Evolutionary conservation across 2,797 vertebrate genomes (phyloP).

Genomic region (Arnoldichthys spilopterus): DNA sequence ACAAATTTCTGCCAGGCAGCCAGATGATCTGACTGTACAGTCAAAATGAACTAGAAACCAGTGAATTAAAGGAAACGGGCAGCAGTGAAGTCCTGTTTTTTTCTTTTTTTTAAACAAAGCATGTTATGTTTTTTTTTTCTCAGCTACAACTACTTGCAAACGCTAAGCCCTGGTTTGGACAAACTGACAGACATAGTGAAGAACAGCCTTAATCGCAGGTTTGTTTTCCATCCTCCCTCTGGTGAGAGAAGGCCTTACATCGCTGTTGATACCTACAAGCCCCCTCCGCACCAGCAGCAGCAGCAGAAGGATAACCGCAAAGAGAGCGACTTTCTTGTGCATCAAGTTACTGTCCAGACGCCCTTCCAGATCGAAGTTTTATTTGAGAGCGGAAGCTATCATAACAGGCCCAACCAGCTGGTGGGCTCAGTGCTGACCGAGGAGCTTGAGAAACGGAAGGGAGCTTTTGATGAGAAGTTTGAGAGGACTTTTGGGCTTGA

Average conservation of each 20-base stretch:
- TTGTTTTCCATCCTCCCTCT: constrained; percentile 79
- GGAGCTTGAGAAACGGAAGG: constrained; percentile 75
- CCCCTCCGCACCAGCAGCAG: constrained; percentile 70
- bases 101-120: constrained; percentile 31
- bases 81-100: constrained; percentile 3
- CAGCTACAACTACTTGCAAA: constrained; percentile 90
- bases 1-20: no score
- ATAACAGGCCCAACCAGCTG: constrained; percentile 74
- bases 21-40: neutral
- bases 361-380: constrained; percentile 87
- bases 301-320: constrained; percentile 66
- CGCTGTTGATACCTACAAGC: constrained; percentile 77
- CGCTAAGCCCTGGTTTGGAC: constrained; percentile 84
- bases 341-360: constrained; percentile 88
- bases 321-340: constrained; percentile 84
- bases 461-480: constrained; percentile 82
- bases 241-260: constrained; percentile 84
- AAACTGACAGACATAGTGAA: constrained; percentile 87
- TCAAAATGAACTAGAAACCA: neutral
- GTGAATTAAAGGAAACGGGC: neutral
- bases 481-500: constrained; percentile 83
- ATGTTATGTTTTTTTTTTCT: constrained; percentile 48
- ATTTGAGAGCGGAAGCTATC: constrained; percentile 89
- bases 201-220: constrained; percentile 83
- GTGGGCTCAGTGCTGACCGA: constrained; percentile 75